phyloP scores from a whole-genome alignment of 2,888 invertebrate species.

The Apotomis betuletana region DNA sequence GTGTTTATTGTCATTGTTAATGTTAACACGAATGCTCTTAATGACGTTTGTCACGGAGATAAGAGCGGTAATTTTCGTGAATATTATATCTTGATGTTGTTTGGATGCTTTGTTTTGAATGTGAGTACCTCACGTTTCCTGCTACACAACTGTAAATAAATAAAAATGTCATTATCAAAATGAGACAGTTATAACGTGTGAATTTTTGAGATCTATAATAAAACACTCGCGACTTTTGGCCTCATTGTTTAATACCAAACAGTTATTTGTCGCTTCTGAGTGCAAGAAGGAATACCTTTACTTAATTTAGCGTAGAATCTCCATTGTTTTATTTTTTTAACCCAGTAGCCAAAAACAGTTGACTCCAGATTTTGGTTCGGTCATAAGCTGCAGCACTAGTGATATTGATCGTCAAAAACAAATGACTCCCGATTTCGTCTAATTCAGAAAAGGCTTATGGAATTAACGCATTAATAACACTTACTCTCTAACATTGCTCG shows the following conservation, averaged over 20 bases:
- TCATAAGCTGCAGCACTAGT: background rate
- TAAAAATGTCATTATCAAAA: conserved; percentile 19
- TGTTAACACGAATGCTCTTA: conserved; percentile 63
- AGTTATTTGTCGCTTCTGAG: background rate
- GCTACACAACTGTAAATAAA: conserved; percentile 13
- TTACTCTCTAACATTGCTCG: conserved; percentile 23
- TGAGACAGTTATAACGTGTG: conserved; percentile 26
- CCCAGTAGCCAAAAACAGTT: too few relatives aligned
- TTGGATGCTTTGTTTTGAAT: conserved; percentile 29
- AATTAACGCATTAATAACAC: conserved; percentile 1
- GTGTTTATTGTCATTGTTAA: conserved; percentile 68
- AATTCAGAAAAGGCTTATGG: background rate
- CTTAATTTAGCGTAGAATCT: too few relatives aligned
- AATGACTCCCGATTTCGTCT: background rate
- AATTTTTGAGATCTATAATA: background rate
- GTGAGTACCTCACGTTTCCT: conserved; percentile 22
- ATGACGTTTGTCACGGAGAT: conserved; percentile 63
- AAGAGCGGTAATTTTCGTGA: conserved; percentile 45
- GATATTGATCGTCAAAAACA: background rate
- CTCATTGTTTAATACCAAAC: background rate
- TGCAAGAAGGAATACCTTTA: too few relatives aligned
- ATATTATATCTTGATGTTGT: conserved; percentile 35
- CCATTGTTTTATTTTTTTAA: too few relatives aligned
- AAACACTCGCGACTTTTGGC: background rate
- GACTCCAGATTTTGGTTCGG: too few relatives aligned